Conservation (phyloP, 1,140 invertebrate species). For the Coenobita brevimanus region DNA sequence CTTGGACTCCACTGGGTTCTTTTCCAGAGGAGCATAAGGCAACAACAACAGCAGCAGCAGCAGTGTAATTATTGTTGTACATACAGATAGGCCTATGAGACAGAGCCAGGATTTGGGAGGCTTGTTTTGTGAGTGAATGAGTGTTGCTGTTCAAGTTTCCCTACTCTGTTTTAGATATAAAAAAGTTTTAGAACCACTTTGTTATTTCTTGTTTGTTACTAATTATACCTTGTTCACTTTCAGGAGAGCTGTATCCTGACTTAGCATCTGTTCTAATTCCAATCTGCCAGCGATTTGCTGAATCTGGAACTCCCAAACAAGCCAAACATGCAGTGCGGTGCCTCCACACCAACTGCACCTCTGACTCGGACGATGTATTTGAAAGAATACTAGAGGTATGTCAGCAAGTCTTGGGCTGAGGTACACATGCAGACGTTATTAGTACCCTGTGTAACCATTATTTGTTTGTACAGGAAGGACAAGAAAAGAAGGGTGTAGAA, state of each 20-base stretch:
- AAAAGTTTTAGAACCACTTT: background rate
- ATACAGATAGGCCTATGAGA: no score
- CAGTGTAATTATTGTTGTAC: no score
- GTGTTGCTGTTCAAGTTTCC: no score
- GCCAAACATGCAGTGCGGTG: conserved; percentile 96
- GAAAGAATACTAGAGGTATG: conserved; percentile 87
- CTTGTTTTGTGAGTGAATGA: no score
- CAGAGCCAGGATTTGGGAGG: no score
- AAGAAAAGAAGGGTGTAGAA: no score
- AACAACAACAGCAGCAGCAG: no score
- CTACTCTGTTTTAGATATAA: background rate
- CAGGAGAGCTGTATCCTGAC: conserved; percentile 79
- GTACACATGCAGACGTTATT: no score
- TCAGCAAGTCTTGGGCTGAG: background rate
- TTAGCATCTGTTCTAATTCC: conserved; percentile 84
- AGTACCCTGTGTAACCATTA: background rate
- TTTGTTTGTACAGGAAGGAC: no score
- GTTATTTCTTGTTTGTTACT: no score
- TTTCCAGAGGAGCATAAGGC: no score
- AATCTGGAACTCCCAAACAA: conserved; percentile 93
- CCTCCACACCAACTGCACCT: conserved; percentile 84
- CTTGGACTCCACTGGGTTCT: no score
- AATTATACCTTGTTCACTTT: conserved; percentile 40
- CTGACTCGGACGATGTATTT: conserved; percentile 86
- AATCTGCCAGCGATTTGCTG: conserved; percentile 89